A percentile compares a stretch with the other conserved stretches of the same genome.
Conservation (phyloP, 2,113 vertebrate species). For the Corythoichthys intestinalis region DNA sequence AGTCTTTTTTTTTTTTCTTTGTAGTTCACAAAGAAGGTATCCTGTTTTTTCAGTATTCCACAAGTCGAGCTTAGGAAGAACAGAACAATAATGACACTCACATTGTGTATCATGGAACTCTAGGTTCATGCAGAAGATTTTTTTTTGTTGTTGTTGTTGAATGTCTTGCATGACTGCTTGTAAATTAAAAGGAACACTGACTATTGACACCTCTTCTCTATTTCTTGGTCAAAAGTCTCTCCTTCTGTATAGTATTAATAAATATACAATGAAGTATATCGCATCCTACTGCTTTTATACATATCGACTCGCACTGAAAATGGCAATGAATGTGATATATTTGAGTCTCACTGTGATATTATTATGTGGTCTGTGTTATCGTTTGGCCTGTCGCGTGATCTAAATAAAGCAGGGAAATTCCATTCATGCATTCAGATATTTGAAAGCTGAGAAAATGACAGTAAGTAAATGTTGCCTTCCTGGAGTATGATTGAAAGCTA, state of each 20-base stretch:
- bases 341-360: not conserved
- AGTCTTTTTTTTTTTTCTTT: not conserved
- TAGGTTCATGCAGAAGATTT: not conserved
- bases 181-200: not conserved
- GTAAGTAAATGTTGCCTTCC: not conserved
- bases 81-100: not conserved
- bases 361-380: not conserved
- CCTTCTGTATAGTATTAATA: not conserved
- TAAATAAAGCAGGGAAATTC: slow-evolving; percentile 2
- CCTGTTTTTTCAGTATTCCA: not conserved
- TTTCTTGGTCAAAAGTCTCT: not conserved
- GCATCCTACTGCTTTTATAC: not conserved
- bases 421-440: slow-evolving; percentile 1
- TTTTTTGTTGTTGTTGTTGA: not conserved
- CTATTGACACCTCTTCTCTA: not conserved
- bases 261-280: not conserved
- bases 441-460: not conserved
- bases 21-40: not conserved
- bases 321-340: not conserved
- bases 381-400: not conserved
- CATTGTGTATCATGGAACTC: not conserved
- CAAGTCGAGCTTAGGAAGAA: not conserved
- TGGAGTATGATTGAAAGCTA: not conserved
- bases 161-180: not conserved
- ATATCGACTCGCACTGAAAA: not conserved